A percentile compares a stretch with the other conserved stretches of the same genome.
Evolutionary conservation across 2,113 vertebrate species (phyloP).

Genomic region (Tricholaema leucomelas): DNA sequence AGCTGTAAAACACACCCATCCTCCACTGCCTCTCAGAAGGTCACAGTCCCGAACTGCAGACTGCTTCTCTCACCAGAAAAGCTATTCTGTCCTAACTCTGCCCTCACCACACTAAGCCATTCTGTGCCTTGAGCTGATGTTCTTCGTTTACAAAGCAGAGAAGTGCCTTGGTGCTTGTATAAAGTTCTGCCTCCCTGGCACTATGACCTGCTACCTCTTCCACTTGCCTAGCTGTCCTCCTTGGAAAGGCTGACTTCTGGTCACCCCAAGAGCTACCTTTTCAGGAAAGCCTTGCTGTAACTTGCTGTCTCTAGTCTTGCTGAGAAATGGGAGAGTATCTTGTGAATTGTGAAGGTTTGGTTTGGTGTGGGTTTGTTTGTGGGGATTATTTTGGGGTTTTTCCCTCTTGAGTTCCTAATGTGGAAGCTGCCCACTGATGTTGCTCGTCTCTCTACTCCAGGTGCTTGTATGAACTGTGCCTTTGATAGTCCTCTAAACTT

Average conservation of each 20-base stretch:
- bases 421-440: not conserved
- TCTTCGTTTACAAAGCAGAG: not conserved
- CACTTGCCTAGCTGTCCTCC: rapidly evolving
- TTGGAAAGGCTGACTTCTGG: not conserved
- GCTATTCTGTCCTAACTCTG: not conserved
- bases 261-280: not conserved
- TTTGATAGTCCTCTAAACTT: not conserved
- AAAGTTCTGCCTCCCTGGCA: not conserved
- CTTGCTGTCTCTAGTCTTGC: not conserved
- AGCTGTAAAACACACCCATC: not conserved
- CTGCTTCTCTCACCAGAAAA: not conserved
- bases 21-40: not conserved
- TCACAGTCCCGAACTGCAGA: not conserved
- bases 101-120: not conserved
- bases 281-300: not conserved
- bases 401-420: not conserved
- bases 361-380: too few species aligned
- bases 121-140: not conserved
- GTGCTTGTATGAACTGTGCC: not conserved
- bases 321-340: not conserved
- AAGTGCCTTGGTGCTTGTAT: not conserved
- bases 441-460: not conserved
- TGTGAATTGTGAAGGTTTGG: not conserved
- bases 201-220: not conserved
- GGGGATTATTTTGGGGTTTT: not conserved